Base-by-base conservation (phyloP, 1,140 invertebrate species). In the Rhyzopertha dominica region DNA sequence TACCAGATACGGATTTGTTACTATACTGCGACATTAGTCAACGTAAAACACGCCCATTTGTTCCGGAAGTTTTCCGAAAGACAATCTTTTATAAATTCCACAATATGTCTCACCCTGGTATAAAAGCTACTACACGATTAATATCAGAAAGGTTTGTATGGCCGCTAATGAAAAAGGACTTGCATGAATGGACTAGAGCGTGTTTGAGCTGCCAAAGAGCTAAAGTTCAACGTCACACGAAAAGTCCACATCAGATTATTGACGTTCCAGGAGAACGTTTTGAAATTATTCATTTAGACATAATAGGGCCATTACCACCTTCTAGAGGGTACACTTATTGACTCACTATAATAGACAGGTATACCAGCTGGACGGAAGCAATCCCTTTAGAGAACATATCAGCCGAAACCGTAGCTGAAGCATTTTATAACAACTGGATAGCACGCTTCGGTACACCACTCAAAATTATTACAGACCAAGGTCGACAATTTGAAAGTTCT, bases 211-310 rank as follows among this genome's bases (percentile, higher is more conserved):
- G 56, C 22, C 56, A 56, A 41, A 22, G 35, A 23, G 14, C 41
- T 1, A 58, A 58, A 22, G 37, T 53, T 9, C 10, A 30, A 8
- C 28, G 36, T 5, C 45, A 56, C 42, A 51, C 47, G n/a, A 7
- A 23, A 36, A 0, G 37, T 7, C 29, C 36, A 37, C 17, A 48
- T 2, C n/a, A 35, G 29, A 12, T 9, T 18, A 39, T 49, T 40
- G 9, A 43, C 3, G 13, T 47, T 23, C 4, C 47, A 10, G 35
- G 36, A 5, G 20, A n/a, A 20, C 30, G 47, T 5, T 54, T 50
- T 36, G 26, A 49, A 2, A 65, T 72, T 40, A 49, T 76, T 0
- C 68, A 77, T 49, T 45, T 76, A 0, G 74, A 78, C 53, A 56
- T 78, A 1, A 56, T 77, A 5, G 67, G 70, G 0, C 72, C 66